These are phyloP conservation scores for Beris morrisii DNA, from an alignment of 2,888 invertebrate genomes.

Conservation along the genomic window DNA sequence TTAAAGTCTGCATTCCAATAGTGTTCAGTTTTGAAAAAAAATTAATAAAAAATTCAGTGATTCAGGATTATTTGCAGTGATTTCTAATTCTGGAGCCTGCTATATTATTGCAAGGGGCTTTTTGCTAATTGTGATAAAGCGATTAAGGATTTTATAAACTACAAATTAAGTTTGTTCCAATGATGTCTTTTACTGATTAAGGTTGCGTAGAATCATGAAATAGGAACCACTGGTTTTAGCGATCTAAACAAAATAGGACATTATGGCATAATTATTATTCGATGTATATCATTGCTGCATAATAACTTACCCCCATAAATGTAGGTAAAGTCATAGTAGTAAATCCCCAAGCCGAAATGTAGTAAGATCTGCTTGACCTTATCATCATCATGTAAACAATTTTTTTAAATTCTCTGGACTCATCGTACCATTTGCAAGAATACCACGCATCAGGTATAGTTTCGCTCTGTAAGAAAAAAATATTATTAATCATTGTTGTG, in stretches of 20 bases:
- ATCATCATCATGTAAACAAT: slow-evolving; percentile 18
- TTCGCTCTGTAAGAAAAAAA: neutral
- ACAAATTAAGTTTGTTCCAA: too few relatives aligned
- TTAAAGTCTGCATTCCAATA: too few relatives aligned
- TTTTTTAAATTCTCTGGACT: slow-evolving; percentile 6
- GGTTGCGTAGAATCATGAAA: slow-evolving; percentile 26
- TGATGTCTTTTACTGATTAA: neutral
- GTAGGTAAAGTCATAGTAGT: slow-evolving; percentile 13
- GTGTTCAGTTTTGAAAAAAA: too few relatives aligned
- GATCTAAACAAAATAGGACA: slow-evolving; percentile 25
- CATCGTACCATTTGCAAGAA: slow-evolving; percentile 21
- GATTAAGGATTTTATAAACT: too few relatives aligned
- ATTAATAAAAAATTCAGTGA: too few relatives aligned
- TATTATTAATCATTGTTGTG: neutral
- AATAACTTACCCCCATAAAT: neutral
- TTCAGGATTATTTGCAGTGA: too few relatives aligned
- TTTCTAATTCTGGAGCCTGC: too few relatives aligned
- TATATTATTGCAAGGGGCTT: too few relatives aligned
- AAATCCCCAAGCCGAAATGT: slow-evolving; percentile 1
- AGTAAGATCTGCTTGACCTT: neutral
- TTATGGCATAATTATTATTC: too few relatives aligned
- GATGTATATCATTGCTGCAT: too few relatives aligned
- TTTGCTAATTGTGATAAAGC: too few relatives aligned
- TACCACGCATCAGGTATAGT: neutral
- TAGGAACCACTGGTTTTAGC: slow-evolving; percentile 33